Conservation (phyloP, 2,888 invertebrate species). For the Tineola bisselliella region DNA sequence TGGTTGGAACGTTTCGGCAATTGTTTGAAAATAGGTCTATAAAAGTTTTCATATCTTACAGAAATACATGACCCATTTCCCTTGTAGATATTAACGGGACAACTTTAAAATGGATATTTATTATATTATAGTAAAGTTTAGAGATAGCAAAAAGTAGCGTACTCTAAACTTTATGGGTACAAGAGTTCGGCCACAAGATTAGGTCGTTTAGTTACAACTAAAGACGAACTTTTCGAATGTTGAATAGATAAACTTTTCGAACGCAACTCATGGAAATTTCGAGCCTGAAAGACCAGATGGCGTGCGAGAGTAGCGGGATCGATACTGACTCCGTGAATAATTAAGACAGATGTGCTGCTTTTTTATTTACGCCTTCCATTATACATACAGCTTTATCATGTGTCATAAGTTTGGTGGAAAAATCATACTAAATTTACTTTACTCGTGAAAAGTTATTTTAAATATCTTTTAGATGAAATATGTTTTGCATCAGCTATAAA, state of each 20-base stretch:
- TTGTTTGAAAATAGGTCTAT: too few relatives aligned
- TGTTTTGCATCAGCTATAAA: neutral
- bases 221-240: conserved; percentile 3
- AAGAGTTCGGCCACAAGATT: conserved; percentile 9
- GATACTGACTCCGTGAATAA: conserved; percentile 47
- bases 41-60: too few relatives aligned
- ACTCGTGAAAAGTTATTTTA: neutral
- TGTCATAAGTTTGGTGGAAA: neutral
- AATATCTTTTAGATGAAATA: neutral
- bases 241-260: conserved; percentile 8
- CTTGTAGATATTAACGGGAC: too few relatives aligned
- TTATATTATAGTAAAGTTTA: neutral
- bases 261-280: conserved; percentile 6
- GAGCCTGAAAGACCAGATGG: conserved; percentile 23
- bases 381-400: neutral
- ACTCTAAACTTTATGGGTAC: neutral
- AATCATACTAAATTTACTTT: too few relatives aligned
- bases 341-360: conserved; percentile 43
- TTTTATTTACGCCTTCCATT: conserved; percentile 24
- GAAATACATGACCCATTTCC: too few relatives aligned
- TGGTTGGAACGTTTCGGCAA: too few relatives aligned
- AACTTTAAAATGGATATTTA: too few relatives aligned
- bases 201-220: conserved; percentile 3
- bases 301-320: conserved; percentile 28
- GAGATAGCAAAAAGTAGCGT: neutral